These are phyloP conservation scores for Bothrops jararaca DNA, from an alignment of 2,113 vertebrate species.

Conservation along the genomic window DNA sequence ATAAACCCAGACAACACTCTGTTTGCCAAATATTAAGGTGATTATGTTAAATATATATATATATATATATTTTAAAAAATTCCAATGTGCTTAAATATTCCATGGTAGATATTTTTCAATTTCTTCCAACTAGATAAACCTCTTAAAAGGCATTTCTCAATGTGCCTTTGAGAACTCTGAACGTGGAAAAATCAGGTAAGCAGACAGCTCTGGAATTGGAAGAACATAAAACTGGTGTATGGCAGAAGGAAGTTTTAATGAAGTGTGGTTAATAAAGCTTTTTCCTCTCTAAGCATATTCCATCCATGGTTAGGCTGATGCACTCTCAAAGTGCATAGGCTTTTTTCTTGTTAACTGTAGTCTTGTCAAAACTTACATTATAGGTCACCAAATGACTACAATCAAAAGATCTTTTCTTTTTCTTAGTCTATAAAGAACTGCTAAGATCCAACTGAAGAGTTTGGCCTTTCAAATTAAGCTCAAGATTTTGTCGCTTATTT, in stretches of 20 bases:
- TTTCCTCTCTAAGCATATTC: neutral
- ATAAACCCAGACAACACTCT: too few relatives aligned
- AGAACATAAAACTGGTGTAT: neutral
- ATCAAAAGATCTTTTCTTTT: neutral
- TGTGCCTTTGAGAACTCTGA: neutral
- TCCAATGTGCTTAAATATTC: too few relatives aligned
- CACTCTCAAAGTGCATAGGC: neutral
- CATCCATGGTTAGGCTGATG: slow-evolving; percentile 11
- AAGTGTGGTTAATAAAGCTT: neutral
- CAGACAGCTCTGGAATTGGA: neutral
- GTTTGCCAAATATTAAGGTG: too few relatives aligned
- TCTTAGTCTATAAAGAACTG: neutral
- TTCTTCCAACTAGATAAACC: neutral
- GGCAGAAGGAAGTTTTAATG: slow-evolving; percentile 12
- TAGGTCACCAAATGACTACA: neutral
- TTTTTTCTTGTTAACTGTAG: neutral
- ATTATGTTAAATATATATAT: too few relatives aligned
- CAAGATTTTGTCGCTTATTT: neutral
- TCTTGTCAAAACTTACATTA: neutral
- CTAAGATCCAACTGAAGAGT: neutral
- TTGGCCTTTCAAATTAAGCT: neutral
- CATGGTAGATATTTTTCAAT: neutral
- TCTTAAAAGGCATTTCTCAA: neutral
- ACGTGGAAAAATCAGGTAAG: neutral
- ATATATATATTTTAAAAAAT: neutral